Base-by-base conservation (phyloP, 1,140 invertebrate species). In the Probaryconus sp. region DNA sequence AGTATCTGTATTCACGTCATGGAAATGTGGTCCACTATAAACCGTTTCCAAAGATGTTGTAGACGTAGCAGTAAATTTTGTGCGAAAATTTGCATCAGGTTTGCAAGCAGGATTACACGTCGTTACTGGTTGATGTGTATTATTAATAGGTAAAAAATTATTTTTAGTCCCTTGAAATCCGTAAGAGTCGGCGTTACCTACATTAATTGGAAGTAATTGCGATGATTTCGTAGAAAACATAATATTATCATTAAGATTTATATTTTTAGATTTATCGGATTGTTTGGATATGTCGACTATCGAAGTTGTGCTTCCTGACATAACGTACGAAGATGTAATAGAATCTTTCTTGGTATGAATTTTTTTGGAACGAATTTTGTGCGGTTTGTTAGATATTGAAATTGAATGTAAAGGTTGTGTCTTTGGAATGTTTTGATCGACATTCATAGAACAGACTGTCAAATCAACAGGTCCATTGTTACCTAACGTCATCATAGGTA, bases 11-110 rank as follows among this genome's bases (percentile, higher is more conserved):
- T n/a, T 37, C 9, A n/a, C n/a, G n/a, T n/a, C n/a, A n/a, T n/a
- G n/a, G n/a, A n/a, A n/a, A n/a, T n/a, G 9, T 16, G 53, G 40
- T 6, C 31, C n/a, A 3, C 13, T 37, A 30, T 48, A 60, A 5
- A 60, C 30, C 28, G 42, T 48, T n/a, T 30, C 28, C n/a, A 60
- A 37, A 33, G 38, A 60, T 16, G 55, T 5, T 6, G 53, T 43
- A 13, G 53, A 43, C 4, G 11, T 20, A 3, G 53, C 4, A 33
- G 30, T 56, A 4, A 43, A 43, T 21, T 43, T 56, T n/a, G 48
- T 14, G 1, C 21, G 14, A 2, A 31, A 48, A 33, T 48, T 63
- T 6, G 45, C n/a, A 30, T 42, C 24, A 0, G 35, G 11, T 7
- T 21, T 21, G n/a, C 40, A 56, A 35, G 26, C 24, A 31, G 40